A percentile compares a stretch with the other conserved stretches of the same genome.
phyloP scores from a whole-genome alignment of 2,797 vertebrate genomes.

The Onychomys leucogaster region DNA sequence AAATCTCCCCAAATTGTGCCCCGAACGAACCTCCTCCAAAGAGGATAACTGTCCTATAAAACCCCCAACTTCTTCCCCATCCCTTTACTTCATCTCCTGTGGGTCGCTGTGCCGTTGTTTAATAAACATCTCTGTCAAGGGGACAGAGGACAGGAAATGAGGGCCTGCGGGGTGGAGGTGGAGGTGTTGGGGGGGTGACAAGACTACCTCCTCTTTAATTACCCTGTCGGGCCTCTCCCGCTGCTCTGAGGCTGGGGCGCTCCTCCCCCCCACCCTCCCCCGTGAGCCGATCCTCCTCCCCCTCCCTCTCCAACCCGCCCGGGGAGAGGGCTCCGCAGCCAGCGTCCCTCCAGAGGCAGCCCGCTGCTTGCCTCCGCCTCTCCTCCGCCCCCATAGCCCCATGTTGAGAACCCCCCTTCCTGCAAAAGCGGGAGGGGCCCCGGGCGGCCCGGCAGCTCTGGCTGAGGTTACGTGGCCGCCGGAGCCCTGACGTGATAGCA shows the following conservation, averaged over 20 bases:
- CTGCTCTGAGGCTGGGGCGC: constrained; percentile 58
- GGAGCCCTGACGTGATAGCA: constrained; percentile 90
- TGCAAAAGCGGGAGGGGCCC: constrained; percentile 63
- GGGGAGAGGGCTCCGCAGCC: constrained; percentile 78
- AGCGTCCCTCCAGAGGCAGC: constrained; percentile 71
- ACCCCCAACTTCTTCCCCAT: constrained; percentile 27
- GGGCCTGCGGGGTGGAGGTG: constrained; percentile 56
- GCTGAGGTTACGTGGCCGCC: constrained; percentile 85
- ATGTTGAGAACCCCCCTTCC: constrained; percentile 60
- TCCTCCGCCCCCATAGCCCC: constrained; percentile 70
- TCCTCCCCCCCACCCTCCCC: constrained; percentile 20
- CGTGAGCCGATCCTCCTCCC: constrained; percentile 14
- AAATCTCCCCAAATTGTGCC: constrained; percentile 10
- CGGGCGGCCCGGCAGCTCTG: constrained; percentile 70
- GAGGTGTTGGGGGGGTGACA: constrained; percentile 37
- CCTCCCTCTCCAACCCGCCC: constrained; percentile 63
- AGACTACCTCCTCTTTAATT: constrained; percentile 69
- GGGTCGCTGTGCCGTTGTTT: constrained; percentile 65
- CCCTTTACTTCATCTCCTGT: constrained; percentile 52
- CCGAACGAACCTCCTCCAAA: neutral
- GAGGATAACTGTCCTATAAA: neutral
- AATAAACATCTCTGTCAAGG: constrained; percentile 78
- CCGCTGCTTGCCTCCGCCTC: constrained; percentile 79
- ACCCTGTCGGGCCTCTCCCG: constrained; percentile 36
- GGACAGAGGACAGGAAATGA: constrained; percentile 74